Base-by-base conservation (phyloP, 2,888 invertebrate species). In the Rotaria sp. region DNA sequence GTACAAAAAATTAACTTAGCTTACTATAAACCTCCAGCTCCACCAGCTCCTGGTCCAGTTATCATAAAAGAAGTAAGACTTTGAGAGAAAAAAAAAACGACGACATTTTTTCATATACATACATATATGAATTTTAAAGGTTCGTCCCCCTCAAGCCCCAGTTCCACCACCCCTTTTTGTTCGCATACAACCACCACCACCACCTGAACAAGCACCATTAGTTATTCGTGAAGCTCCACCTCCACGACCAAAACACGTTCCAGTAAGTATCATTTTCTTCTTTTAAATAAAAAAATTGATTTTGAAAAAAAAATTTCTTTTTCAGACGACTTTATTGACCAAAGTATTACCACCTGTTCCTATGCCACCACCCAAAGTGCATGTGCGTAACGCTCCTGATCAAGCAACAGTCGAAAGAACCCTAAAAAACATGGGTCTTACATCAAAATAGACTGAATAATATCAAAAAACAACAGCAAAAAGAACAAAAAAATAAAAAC, bases 91-190 rank as follows among this genome's bases (percentile, higher is more conserved):
- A 7, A 26, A 26, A 3, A 11, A 55, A 67, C 0, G 0, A n/a
- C n/a, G n/a, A n/a, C n/a, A n/a, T 30, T 13, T 59, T 13, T 2
- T n/a, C n/a, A 3, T 13, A 13, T 15, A 30, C 30, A n/a, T 15
- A 15, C 13, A 2, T 1, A 1, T 48, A 48, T 48, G 10, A 52
- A 21, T 21, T 30, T 59, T 59, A 0, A 4, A 85, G 52, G 52
- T 59, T 15, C 48, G 85, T 50, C 57, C 85, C n/a, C 85, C 85
- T 50, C 85, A 57, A 59, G 52, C 21, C 59, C 57, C 57, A 38
- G 57, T 30, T 35, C 57, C 59, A 59, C 85, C 85, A 57, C 85
- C 85, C 41, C 57, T 85, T 59, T 50, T 59, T 30, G 59, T 85
- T 57, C 57, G 85, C 13, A 48, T 50, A 24, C 57, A 52, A 59